Evolutionary conservation across 2,888 invertebrate species (phyloP).

Genomic region (Aplocera efformata): DNA sequence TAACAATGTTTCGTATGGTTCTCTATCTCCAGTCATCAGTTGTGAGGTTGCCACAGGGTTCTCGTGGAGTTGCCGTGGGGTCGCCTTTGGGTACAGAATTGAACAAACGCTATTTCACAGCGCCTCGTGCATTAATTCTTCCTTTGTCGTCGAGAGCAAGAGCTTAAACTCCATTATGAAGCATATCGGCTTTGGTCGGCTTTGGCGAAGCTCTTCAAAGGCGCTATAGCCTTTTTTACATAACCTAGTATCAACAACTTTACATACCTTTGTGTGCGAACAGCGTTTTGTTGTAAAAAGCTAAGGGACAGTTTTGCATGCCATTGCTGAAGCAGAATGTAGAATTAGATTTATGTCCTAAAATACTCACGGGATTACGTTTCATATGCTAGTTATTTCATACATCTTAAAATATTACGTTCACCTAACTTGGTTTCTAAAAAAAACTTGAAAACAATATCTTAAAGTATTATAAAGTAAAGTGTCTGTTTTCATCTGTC

Average conservation of each 20-base stretch:
- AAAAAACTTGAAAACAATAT: too few relatives aligned
- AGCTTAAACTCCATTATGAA: constrained; percentile 32
- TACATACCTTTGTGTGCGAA: constrained; percentile 48
- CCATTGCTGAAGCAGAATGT: constrained; percentile 31
- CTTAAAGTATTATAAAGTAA: too few relatives aligned
- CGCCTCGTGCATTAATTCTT: not conserved
- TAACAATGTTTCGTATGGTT: too few relatives aligned
- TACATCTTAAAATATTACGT: too few relatives aligned
- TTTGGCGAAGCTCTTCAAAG: constrained; percentile 36
- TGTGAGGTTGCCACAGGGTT: too few relatives aligned
- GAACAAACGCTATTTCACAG: not conserved
- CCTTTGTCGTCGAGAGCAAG: constrained; percentile 27
- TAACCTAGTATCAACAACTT: constrained; percentile 39
- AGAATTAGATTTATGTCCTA: constrained; percentile 19
- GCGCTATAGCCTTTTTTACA: constrained; percentile 47
- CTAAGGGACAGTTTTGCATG: constrained; percentile 32
- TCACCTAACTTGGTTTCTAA: too few relatives aligned
- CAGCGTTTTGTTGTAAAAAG: constrained; percentile 33
- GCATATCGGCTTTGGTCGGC: constrained; percentile 30
- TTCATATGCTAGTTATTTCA: too few relatives aligned
- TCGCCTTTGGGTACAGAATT: too few relatives aligned
- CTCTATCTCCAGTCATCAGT: too few relatives aligned
- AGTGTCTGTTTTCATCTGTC: too few relatives aligned
- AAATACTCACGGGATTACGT: too few relatives aligned
- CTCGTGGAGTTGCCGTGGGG: too few relatives aligned